A percentile compares a stretch with the other conserved stretches of the same genome.
Conservation (phyloP, 92 coral and sea anemone species). For the Epizoanthus stellaris region DNA sequence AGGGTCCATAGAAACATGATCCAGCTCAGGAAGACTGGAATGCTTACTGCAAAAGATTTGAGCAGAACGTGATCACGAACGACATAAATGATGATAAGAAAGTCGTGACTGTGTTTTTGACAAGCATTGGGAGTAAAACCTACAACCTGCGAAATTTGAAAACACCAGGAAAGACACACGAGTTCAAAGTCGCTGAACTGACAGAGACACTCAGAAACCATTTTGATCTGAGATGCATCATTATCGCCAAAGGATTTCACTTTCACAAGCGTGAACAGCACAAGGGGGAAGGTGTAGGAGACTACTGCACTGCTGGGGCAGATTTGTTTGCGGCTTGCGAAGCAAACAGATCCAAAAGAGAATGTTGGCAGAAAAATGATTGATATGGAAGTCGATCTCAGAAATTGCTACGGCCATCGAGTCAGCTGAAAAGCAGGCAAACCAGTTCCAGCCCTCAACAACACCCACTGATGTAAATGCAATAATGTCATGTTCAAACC, state of each 20-base stretch:
- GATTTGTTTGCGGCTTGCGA: conserved; percentile 45
- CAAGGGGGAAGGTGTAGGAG: conserved; percentile 6
- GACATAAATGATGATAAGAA: conserved; percentile 34
- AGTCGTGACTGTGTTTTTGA: conserved; percentile 43
- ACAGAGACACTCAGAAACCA: neutral
- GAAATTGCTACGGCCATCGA: neutral
- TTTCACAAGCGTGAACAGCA: too few species aligned
- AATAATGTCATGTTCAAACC: neutral
- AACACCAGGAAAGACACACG: conserved; percentile 47
- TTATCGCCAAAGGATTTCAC: neutral
- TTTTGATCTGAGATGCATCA: conserved; percentile 10
- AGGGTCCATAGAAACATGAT: neutral
- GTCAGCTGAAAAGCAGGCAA: neutral
- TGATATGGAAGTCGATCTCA: conserved; percentile 6
- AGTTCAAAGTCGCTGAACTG: neutral
- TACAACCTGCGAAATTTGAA: conserved; percentile 41
- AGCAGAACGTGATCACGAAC: conserved; percentile 36
- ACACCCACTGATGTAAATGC: neutral
- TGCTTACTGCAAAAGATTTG: conserved; percentile 42
- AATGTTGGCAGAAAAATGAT: neutral
- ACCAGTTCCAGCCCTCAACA: conserved; percentile 19
- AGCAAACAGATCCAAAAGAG: conserved; percentile 34
- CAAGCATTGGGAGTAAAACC: conserved; percentile 37
- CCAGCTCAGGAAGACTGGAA: conserved; percentile 36
- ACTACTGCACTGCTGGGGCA: conserved; percentile 27